phyloP scores from a whole-genome alignment of 2,797 vertebrate species.

The Gymnopithys bicolor region DNA sequence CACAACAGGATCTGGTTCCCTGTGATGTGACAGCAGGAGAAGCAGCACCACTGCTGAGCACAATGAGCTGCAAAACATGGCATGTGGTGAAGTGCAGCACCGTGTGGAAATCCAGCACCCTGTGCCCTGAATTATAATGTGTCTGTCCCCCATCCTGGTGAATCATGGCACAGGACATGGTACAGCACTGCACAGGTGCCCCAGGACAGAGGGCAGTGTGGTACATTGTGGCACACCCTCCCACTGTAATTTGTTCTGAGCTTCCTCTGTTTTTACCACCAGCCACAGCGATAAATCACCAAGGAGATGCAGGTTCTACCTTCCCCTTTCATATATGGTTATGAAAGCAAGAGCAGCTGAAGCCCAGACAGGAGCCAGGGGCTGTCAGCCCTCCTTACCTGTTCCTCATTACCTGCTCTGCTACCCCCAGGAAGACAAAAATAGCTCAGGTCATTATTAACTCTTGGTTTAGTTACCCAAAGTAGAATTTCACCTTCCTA shows the following conservation, averaged over 20 bases:
- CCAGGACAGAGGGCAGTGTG: background rate
- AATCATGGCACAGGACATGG: rapidly evolving
- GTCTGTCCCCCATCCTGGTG: rapidly evolving
- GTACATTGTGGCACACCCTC: background rate
- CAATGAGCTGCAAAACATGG: rapidly evolving
- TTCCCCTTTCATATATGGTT: rapidly evolving
- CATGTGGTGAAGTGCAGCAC: rapidly evolving
- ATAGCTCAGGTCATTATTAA: background rate
- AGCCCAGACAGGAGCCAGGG: background rate
- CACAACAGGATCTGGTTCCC: rapidly evolving
- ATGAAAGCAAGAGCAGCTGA: background rate
- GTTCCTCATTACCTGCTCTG: background rate
- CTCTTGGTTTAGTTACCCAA: background rate
- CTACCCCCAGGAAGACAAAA: background rate
- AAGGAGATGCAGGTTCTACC: rapidly evolving
- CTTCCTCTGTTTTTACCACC: background rate
- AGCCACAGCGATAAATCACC: background rate
- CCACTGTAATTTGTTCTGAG: rapidly evolving
- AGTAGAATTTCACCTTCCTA: background rate
- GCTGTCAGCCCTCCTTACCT: background rate
- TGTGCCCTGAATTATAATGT: rapidly evolving
- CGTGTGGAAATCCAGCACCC: rapidly evolving
- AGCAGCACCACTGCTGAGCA: rapidly evolving
- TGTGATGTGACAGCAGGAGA: background rate
- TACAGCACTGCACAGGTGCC: rapidly evolving